Percentiles rank a stretch among this genome's conserved stretches.
Conservation (phyloP, 2,888 invertebrate species). For the Stratiomys singularior region DNA sequence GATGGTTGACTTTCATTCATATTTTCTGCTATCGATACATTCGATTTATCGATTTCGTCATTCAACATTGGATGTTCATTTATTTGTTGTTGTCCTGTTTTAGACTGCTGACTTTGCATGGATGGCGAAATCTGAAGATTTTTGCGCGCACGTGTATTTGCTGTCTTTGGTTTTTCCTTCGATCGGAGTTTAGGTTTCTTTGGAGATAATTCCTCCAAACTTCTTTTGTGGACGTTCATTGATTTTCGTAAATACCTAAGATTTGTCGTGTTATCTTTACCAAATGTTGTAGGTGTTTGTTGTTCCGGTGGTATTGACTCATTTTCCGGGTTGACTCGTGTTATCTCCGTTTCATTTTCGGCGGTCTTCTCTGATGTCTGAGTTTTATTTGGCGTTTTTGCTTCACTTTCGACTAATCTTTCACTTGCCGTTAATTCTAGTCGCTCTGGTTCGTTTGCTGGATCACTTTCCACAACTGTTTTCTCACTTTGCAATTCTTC, state of each 20-base stretch:
- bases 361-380: background rate
- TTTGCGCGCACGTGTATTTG: background rate
- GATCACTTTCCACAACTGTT: background rate
- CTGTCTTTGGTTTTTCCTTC: constrained; percentile 50
- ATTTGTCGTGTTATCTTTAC: constrained; percentile 56
- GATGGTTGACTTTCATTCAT: background rate
- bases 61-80: background rate
- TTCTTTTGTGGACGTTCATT: constrained; percentile 54
- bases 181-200: constrained; percentile 56
- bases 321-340: no score
- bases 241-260: constrained; percentile 57
- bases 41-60: background rate
- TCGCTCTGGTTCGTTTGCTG: constrained; percentile 4
- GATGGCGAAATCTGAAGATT: background rate
- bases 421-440: background rate
- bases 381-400: constrained; percentile 16
- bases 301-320: background rate
- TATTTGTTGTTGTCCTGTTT: background rate
- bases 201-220: constrained; percentile 51
- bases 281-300: constrained; percentile 57
- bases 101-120: background rate
- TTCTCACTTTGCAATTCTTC: background rate
- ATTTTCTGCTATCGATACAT: background rate
- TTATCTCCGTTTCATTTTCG: constrained; percentile 3
- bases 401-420: background rate